Evolutionary conservation across 2,888 invertebrate species (phyloP), one percentile per base, ranked within the genome.

Genomic region (Trachelus stipa): DNA sequence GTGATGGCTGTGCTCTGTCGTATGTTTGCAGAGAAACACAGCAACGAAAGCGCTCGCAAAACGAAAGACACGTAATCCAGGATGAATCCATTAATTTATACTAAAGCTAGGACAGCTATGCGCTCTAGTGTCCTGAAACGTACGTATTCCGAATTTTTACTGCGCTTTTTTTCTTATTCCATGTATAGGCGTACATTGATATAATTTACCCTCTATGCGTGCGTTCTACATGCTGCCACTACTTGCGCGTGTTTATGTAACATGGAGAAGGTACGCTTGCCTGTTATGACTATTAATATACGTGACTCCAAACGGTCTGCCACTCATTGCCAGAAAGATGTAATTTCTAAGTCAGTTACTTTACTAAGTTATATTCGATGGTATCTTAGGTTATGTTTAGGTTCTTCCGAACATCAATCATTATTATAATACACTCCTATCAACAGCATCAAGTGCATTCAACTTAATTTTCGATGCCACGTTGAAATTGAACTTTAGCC

Each of bases 61-160:
- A 77, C 75, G 77, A 79, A 69, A 79, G 15, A 81, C 56, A 56
- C 79, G 77, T 79, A 79, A 81, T 80, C 79, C 77, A 83, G 56
- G 76, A 90, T 90, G 90, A 88, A 90, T 83, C 81, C 85, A 73
- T 82, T 90, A 80, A 81, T 90, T 81, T 84, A 86, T 79, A 85
- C 85, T n/a, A 90, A 87, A 82, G 81, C 86, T 35, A 87, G 87
- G 78, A 77, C 85, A 33, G 83, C 83, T 71, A 80, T 85, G n/a
- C 87, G 85, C 73, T 82, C 85, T 74, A 84, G 82, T 82, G 80
- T 87, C 23, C 82, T 88, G 30, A 87, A 85, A 81, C 85, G 90
- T 90, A 87, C 40, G 87, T 87, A 86, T 74, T 71, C 4, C 9
- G 30, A 74, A 30, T 79, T 77, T 78, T n/a, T 33, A 23, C 73